phyloP scores from a whole-genome alignment of 2,113 vertebrate species.

The Rissa tridactyla region DNA sequence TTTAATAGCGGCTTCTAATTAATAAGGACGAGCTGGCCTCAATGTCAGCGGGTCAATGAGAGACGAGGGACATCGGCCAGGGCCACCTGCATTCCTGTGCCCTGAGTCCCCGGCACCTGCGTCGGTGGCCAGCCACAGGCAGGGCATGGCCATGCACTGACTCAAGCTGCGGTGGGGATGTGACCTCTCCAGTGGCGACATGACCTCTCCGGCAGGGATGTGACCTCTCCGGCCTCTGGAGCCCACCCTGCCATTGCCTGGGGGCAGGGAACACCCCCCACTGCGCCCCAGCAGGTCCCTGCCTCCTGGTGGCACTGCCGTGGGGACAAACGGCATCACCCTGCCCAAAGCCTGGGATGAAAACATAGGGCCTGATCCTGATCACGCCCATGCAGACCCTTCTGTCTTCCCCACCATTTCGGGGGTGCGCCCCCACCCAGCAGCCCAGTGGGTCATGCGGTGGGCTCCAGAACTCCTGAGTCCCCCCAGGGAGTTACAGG shows the following conservation, averaged over 20 bases:
- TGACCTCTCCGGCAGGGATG: accelerated
- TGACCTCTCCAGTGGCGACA: neutral
- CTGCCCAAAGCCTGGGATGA: neutral
- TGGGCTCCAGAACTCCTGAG: neutral
- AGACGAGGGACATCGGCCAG: neutral
- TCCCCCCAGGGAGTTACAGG: neutral
- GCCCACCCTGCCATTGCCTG: accelerated
- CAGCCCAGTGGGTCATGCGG: neutral
- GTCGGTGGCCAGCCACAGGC: neutral
- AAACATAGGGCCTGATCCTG: neutral
- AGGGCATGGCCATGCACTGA: neutral
- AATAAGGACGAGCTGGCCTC: neutral
- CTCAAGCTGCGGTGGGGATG: accelerated
- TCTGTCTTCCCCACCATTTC: accelerated
- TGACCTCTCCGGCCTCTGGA: neutral
- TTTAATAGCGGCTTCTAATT: neutral
- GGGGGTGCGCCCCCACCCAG: neutral
- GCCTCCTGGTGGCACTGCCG: neutral
- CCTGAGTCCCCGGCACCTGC: neutral
- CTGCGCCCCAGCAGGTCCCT: neutral
- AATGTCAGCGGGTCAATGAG: neutral
- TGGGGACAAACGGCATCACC: neutral
- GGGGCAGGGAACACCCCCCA: neutral
- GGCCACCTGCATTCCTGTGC: neutral
- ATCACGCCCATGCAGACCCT: neutral